These are phyloP conservation scores for Chymomyza costata DNA, from an alignment of 1,140 invertebrate genomes.

Conservation along the genomic window DNA sequence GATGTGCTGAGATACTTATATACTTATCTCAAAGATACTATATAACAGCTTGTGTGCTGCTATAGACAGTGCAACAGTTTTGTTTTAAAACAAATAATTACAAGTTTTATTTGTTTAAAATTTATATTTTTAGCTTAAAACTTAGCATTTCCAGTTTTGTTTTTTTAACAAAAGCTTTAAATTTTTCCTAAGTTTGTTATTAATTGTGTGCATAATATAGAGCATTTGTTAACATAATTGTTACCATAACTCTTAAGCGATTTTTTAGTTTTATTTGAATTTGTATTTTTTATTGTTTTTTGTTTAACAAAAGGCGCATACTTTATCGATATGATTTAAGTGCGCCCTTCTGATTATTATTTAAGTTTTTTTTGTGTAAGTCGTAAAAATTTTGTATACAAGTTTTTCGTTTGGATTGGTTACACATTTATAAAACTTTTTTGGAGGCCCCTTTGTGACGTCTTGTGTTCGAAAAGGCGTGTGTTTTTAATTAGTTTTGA, in stretches of 20 bases:
- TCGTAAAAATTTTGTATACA: constrained; percentile 19
- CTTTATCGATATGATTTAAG: constrained; percentile 59
- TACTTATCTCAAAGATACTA: no score
- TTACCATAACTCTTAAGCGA: constrained; percentile 12
- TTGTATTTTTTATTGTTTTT: constrained; percentile 25
- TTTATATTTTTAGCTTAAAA: background rate
- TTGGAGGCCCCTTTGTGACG: constrained; percentile 38
- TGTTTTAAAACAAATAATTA: constrained; percentile 26
- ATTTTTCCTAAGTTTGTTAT: no score
- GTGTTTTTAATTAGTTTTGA: constrained; percentile 59
- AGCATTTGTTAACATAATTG: background rate
- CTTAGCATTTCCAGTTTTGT: constrained; percentile 59
- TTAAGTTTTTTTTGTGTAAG: constrained; percentile 1
- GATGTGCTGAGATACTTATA: no score
- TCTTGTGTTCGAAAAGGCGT: constrained; percentile 13
- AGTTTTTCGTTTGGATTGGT: constrained; percentile 27
- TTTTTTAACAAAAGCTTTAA: constrained; percentile 10
- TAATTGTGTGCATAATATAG: no score
- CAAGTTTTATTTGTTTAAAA: constrained; percentile 44
- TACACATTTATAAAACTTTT: no score
- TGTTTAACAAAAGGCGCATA: constrained; percentile 19
- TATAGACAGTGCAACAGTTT: constrained; percentile 40
- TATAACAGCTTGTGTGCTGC: background rate
- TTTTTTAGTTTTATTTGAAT: constrained; percentile 20
- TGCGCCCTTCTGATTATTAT: constrained; percentile 11